Evolutionary conservation across 2,888 invertebrate genomes (phyloP), one percentile per base, ranked within the genome.

Genomic region (Agriopis marginaria): DNA sequence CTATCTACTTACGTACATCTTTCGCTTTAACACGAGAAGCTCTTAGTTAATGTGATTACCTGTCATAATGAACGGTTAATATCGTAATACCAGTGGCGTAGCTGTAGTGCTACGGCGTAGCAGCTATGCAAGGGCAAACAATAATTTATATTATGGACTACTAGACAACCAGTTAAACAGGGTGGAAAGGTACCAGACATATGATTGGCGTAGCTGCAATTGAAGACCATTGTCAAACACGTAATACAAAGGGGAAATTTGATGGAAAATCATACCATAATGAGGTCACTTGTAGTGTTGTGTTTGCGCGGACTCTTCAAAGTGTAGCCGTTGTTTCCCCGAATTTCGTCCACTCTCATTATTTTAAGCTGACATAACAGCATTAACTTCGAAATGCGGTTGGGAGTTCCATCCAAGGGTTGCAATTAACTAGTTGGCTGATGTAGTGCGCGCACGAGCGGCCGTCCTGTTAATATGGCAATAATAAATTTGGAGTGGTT

Each of bases 351-450:
- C 84, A 80, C 82, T 83, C 84, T 87, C 87, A 89, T 90, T 90
- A 90, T 89, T 89, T 86, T 83, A 83, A 79, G 83, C 86, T 88
- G 88, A 88, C 87, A 85, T 86, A 86, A 89, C 88, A 87, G 86
- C 86, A 90, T 90, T 88, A 89, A 90, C 86, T 90, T 89, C 85
- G 88, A 90, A 92, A 90, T 90, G 89, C 86, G 89, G 89, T 88
- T 85, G 85, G 83, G 87, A 92, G 87, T 90, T 88, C 89, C 89
- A 91, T 89, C 84, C 88, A 87, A 89, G 88, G 85, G 86, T 89
- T 88, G 89, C 91, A 92, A 91, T 92, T 91, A 92, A 92, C 89
- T 88, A 89, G 88, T 87, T 85, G 86, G 81, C 87, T 90, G 90
- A 90, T 89, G 87, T 87, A 91, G 86, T 90, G 89, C 88, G 85